phyloP scores from a whole-genome alignment of 2,797 vertebrate species.

The Karalla daura region DNA sequence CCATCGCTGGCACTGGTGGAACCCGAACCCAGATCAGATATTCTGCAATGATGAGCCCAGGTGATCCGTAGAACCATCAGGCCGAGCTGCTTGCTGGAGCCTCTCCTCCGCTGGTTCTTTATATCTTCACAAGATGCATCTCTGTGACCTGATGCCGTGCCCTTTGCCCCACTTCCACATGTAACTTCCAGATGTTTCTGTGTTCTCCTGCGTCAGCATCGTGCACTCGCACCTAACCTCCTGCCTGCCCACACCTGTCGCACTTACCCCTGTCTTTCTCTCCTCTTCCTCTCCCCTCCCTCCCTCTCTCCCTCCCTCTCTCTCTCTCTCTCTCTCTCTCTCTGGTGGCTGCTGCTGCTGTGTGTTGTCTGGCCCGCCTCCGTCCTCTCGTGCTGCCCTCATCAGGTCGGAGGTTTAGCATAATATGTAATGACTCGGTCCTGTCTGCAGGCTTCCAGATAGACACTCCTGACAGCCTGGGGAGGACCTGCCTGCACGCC shows the following conservation, averaged over 20 bases:
- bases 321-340: conserved; percentile 28
- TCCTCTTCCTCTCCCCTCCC: no score
- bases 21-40: neutral
- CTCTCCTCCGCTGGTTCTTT: neutral
- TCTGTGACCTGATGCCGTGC: neutral
- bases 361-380: conserved; percentile 53
- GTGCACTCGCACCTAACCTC: conserved; percentile 36
- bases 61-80: no score
- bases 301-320: conserved; percentile 22
- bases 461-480: conserved; percentile 95
- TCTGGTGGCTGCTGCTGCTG: conserved; percentile 47
- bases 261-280: conserved; percentile 63
- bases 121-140: neutral
- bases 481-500: conserved; percentile 97
- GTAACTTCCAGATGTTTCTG: neutral
- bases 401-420: conserved; percentile 94
- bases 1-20: neutral
- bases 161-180: neutral
- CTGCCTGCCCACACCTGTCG: conserved; percentile 22
- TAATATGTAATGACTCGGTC: conserved; percentile 96
- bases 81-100: neutral
- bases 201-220: conserved; percentile 26
- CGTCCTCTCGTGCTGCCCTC: conserved; percentile 52
- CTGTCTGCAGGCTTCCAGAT: conserved; percentile 99
- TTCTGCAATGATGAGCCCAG: no score